Base-by-base conservation (phyloP, 2,797 vertebrate genomes). In the Lophotriccus pileatus region DNA sequence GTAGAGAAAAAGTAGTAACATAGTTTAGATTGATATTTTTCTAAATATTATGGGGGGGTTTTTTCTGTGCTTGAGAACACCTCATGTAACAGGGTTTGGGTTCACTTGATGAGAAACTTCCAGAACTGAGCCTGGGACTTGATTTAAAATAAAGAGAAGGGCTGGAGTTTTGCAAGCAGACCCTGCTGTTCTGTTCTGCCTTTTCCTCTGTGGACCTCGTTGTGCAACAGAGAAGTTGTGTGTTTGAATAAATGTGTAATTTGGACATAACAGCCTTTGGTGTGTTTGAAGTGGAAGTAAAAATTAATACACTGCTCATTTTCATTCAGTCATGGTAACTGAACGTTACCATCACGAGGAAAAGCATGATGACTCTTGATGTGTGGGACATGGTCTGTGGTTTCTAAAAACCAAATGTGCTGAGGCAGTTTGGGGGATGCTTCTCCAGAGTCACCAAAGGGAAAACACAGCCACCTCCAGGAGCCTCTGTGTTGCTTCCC, bases 231-330 rank as follows among this genome's bases (percentile, higher is more conserved):
- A 58, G 41, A 66, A 88, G 60, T 76, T 91, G 44, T 68, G 15
- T 66, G 19, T 47, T 32, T 79, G 53, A 95, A 94, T 94, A 94
- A 94, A 95, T 36, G 36, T 79, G 67, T 87, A 25, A 78, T 89
- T 62, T 93, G 66, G 86, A 95, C 41, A 34, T 66, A 63, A 93
- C 46, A 88, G 49, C 72, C 58, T 94, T 81, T 75, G 82, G 60
- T 60, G 12, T 88, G 52, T 86, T 77, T 75, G 91, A 95, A 74
- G 46, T 63, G 44, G 89, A 81, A 89, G 84, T 37, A 90, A 72
- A 93, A 91, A 82, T 85, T 27, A 94, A 92, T 49, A 30, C 21
- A 14, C 14, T 34, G 60, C 25, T 91, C 32, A 56, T 78, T 96
- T 60, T 89, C 93, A 62, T 66, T 95, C 80, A 83, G 86, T 62